Percentiles rank a stretch among this genome's conserved stretches.
Conservation (phyloP, 2,888 invertebrate species). For the Tryphoninae sp. region DNA sequence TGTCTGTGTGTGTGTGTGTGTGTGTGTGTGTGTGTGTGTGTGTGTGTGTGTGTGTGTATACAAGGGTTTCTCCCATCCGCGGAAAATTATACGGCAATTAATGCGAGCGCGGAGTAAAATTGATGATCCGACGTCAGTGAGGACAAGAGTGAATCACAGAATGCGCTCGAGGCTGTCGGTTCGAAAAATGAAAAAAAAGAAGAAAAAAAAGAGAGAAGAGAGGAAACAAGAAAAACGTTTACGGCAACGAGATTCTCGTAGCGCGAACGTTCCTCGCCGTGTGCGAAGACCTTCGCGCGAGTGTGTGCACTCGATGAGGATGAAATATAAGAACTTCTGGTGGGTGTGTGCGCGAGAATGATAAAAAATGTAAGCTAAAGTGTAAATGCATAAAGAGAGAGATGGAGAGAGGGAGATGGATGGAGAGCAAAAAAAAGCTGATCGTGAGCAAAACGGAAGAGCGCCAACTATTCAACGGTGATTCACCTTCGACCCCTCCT, state of each 20-base stretch:
- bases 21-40: too few species aligned
- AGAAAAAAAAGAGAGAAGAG: too few species aligned
- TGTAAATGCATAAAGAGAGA: slow-evolving; percentile 40
- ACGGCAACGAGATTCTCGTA: slow-evolving; percentile 7
- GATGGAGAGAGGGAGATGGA: slow-evolving; percentile 23
- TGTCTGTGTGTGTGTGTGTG: too few species aligned
- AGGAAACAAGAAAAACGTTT: too few species aligned
- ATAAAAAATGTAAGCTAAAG: slow-evolving; percentile 6
- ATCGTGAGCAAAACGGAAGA: slow-evolving; percentile 37
- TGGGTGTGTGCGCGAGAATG: background rate
- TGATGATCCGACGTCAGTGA: slow-evolving; percentile 37
- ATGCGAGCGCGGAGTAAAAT: slow-evolving; percentile 49
- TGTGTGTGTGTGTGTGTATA: too few species aligned
- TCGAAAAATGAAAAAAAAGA: slow-evolving; percentile 14
- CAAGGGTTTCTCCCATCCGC: slow-evolving; percentile 6
- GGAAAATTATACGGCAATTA: slow-evolving; percentile 62
- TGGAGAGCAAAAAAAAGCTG: slow-evolving; percentile 42
- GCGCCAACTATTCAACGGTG: slow-evolving; percentile 66
- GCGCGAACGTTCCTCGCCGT: background rate
- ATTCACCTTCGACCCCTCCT: slow-evolving; percentile 72
- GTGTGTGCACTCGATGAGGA: slow-evolving; percentile 11
- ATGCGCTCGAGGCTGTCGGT: slow-evolving; percentile 22
- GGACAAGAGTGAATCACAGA: slow-evolving; percentile 43
- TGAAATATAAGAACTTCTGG: background rate
- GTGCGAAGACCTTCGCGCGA: slow-evolving; percentile 17